Conservation (phyloP, 2,797 vertebrate genomes). For the Todus mexicanus region DNA sequence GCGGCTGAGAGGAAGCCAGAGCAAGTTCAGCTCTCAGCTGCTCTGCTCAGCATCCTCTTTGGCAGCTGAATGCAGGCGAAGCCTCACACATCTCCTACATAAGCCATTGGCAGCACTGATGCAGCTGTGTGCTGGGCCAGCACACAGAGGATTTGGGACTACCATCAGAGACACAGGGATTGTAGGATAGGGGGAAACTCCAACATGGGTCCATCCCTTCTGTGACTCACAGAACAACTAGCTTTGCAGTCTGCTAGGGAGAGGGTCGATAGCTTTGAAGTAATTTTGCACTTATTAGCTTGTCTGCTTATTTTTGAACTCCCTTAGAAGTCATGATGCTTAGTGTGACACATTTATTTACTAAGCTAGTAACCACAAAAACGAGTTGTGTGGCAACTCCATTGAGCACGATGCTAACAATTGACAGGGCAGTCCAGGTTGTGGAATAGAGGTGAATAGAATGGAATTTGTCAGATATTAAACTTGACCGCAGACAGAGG, state of each 20-base stretch:
- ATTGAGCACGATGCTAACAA: constrained; percentile 49
- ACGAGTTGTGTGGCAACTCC: constrained; percentile 48
- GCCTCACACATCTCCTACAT: background rate
- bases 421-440: constrained; percentile 16
- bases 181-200: fast-evolving
- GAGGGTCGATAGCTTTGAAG: background rate
- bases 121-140: background rate
- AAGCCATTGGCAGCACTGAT: background rate
- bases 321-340: constrained; percentile 43
- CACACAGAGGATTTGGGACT: background rate
- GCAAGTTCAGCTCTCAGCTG: background rate
- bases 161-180: background rate
- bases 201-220: background rate
- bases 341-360: constrained; percentile 56
- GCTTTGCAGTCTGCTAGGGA: background rate
- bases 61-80: background rate
- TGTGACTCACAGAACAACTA: background rate
- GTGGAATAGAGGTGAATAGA: constrained; percentile 51
- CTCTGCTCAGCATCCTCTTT: background rate
- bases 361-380: constrained; percentile 43
- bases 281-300: constrained; percentile 30
- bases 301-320: background rate
- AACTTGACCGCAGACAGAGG: constrained; percentile 39
- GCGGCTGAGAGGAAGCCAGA: background rate
- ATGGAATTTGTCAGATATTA: constrained; percentile 51